These are phyloP conservation scores for Notarius lentiginosus DNA, from an alignment of 2,113 vertebrate species.

Conservation along the genomic window DNA sequence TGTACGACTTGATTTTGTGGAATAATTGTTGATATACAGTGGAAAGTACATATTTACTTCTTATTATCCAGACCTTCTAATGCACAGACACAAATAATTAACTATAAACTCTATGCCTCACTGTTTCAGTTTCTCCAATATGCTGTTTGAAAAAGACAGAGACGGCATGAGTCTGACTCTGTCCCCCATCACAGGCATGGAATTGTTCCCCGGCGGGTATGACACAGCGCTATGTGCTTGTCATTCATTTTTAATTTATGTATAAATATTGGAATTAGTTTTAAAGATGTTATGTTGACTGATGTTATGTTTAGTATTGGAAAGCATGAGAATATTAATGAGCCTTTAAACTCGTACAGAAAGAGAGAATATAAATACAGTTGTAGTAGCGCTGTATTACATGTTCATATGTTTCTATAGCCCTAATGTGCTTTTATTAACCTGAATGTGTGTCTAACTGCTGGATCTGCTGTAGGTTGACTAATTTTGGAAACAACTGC, in stretches of 20 bases:
- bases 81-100: neutral
- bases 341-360: neutral
- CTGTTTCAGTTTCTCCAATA: neutral
- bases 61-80: neutral
- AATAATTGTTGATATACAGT: neutral
- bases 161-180: neutral
- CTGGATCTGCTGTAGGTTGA: neutral
- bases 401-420: neutral
- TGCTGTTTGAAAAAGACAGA: neutral
- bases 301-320: neutral
- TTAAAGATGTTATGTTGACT: neutral
- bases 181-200: neutral
- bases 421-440: neutral
- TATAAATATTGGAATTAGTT: neutral
- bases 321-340: neutral
- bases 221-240: neutral
- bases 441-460: neutral
- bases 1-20: too few species aligned
- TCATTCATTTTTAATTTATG: neutral
- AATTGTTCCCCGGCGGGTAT: neutral
- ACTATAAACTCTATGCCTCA: neutral
- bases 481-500: neutral
- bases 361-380: neutral
- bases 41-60: neutral
- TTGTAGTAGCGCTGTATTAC: neutral